Evolutionary conservation across 2,113 vertebrate genomes (phyloP).

Genomic region (Bettongia penicillata): DNA sequence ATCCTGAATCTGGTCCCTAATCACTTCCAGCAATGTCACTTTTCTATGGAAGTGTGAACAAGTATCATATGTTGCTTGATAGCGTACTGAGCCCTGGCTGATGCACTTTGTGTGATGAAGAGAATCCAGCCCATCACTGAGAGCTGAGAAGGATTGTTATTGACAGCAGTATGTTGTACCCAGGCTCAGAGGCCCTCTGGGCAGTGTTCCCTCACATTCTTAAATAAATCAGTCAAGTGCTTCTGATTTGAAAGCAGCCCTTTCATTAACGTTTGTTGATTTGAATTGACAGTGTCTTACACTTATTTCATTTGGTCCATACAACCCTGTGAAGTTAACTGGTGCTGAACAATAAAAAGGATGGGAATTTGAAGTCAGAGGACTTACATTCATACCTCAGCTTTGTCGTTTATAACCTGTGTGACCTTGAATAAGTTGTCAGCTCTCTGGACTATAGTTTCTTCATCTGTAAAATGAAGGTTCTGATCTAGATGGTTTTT

Average conservation of each 20-base stretch:
- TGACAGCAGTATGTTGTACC: slow-evolving; percentile 34
- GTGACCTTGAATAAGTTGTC: not conserved
- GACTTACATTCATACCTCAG: not conserved
- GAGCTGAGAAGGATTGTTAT: not conserved
- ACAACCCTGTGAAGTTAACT: not conserved
- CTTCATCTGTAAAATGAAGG: not conserved
- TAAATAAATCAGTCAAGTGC: slow-evolving; percentile 30
- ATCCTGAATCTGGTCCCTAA: slow-evolving; percentile 65
- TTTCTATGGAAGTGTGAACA: slow-evolving; percentile 71
- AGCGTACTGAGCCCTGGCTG: slow-evolving; percentile 48
- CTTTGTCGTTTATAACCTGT: not conserved
- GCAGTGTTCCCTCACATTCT: slow-evolving; percentile 35
- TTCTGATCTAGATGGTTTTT: not conserved
- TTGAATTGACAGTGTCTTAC: not conserved
- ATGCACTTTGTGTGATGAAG: slow-evolving; percentile 25
- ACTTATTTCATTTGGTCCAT: not conserved
- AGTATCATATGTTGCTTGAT: slow-evolving; percentile 64
- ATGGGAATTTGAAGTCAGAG: not conserved
- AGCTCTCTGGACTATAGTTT: not conserved
- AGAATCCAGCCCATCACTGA: slow-evolving; percentile 23
- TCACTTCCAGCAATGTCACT: slow-evolving; percentile 69
- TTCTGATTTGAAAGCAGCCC: slow-evolving; percentile 55
- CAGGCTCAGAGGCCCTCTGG: slow-evolving; percentile 43
- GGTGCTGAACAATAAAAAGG: not conserved
- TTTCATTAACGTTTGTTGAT: not conserved